A percentile compares a stretch with the other conserved stretches of the same genome.
Evolutionary conservation across 2,113 vertebrate species (phyloP).

Genomic region (Lophura nycthemera): DNA sequence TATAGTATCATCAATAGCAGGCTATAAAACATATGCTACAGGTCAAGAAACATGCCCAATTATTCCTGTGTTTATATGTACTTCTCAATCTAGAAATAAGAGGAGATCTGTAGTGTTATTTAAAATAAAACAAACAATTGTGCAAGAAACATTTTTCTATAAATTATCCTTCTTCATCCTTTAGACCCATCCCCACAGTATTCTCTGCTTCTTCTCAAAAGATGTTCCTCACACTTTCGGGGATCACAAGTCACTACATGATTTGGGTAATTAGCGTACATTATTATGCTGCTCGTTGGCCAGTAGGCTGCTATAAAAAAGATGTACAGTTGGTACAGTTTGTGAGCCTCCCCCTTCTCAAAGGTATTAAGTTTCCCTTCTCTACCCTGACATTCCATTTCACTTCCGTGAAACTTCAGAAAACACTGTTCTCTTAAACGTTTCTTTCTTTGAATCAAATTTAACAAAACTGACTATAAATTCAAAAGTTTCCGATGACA

Average conservation of each 20-base stretch:
- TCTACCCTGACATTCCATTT: not conserved
- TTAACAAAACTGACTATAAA: not conserved
- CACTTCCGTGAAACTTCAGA: not conserved
- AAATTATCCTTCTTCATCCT: not conserved
- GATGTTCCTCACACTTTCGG: rapidly evolving
- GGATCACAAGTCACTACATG: not conserved
- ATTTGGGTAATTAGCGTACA: not conserved
- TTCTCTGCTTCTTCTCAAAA: not conserved
- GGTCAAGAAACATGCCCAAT: not conserved
- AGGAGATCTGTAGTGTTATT: not conserved
- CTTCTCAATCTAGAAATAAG: not conserved
- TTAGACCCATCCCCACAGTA: not conserved
- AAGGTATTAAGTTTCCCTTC: not conserved
- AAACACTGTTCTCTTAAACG: not conserved
- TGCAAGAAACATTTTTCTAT: not conserved
- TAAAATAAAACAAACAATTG: not conserved
- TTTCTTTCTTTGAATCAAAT: not conserved
- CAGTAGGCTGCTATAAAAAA: not conserved
- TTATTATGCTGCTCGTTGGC: not conserved
- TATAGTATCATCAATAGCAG: not conserved
- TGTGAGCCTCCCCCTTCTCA: not conserved
- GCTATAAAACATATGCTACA: not conserved
- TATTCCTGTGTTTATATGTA: not conserved
- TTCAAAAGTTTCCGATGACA: not conserved
- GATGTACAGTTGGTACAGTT: not conserved